Base-by-base conservation (phyloP, 2,888 invertebrate genomes). In the Emmelina monodactyla region DNA sequence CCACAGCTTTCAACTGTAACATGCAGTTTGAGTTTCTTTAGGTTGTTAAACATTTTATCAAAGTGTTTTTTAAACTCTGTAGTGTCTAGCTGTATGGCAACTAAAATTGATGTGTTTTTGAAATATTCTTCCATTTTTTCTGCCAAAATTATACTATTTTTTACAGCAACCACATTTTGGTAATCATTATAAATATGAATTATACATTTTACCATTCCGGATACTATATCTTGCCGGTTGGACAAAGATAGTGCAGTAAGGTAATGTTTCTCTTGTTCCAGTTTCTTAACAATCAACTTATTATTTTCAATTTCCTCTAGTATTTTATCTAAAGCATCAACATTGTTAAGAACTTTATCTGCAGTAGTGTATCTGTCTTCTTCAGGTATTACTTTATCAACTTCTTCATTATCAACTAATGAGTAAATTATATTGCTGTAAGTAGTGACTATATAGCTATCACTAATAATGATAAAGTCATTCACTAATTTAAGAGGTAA, bases 371-470 rank as follows among this genome's bases (percentile, higher is more conserved):
- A 68, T 16, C 58, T 53, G 2, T 55, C 49, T 1, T 28, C 34
- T n/a, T n/a, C n/a, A n/a, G n/a, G n/a, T n/a, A n/a, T n/a, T n/a
- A n/a, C n/a, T n/a, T n/a, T n/a, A n/a, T n/a, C n/a, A n/a, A n/a
- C n/a, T n/a, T n/a, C n/a, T n/a, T n/a, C n/a, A n/a, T n/a, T n/a
- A n/a, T n/a, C n/a, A n/a, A n/a, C n/a, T n/a, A n/a, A n/a, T n/a
- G n/a, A n/a, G n/a, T n/a, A n/a, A n/a, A n/a, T n/a, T n/a, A n/a
- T n/a, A n/a, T n/a, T n/a, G n/a, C n/a, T 48, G 36, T 51, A 78
- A 37, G 76, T 69, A 2, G 67, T 65, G 41, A 73, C 73, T 13
- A 78, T 46, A 4, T 78, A 44, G 46, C 54, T 47, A 34, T 67
- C 56, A 9, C 50, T 58, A 30, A 52, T 45, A 30, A 43, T 51